Conservation (phyloP, 2,888 invertebrate species). For the Diogma glabrata region DNA sequence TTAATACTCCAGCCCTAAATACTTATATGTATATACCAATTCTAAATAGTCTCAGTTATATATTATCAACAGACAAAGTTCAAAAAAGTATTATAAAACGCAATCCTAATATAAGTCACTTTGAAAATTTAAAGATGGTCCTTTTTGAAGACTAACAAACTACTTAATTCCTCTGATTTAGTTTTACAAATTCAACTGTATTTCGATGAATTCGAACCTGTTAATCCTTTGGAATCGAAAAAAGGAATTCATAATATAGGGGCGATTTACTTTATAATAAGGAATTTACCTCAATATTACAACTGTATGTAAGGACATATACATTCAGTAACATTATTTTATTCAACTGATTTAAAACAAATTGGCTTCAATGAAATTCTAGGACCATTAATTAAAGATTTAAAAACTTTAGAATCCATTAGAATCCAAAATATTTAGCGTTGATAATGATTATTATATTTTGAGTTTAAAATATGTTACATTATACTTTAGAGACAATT, state of each 20-base stretch:
- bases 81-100: not conserved
- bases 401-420: constrained; percentile 16
- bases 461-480: no score
- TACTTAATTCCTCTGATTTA: constrained; percentile 6
- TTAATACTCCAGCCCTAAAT: not conserved
- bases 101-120: not conserved
- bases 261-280: constrained; percentile 18
- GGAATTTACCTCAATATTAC: constrained; percentile 16
- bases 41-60: not conserved
- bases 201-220: constrained; percentile 13
- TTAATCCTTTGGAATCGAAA: constrained; percentile 1
- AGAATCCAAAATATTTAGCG: no score
- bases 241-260: constrained; percentile 19
- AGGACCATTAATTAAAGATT: constrained; percentile 15
- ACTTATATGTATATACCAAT: not conserved
- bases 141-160: not conserved
- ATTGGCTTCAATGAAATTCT: constrained; percentile 13
- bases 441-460: no score
- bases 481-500: no score
- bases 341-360: constrained; percentile 16
- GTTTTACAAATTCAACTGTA: constrained; percentile 16
- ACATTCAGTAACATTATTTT: constrained; percentile 16
- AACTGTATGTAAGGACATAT: constrained; percentile 14
- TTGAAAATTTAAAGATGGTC: constrained; percentile 5
- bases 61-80: constrained; percentile 3